Percentiles rank a stretch among this genome's conserved stretches.
Evolutionary conservation across 2,113 vertebrate genomes (phyloP).

Genomic region (Melanerpes formicivorus): DNA sequence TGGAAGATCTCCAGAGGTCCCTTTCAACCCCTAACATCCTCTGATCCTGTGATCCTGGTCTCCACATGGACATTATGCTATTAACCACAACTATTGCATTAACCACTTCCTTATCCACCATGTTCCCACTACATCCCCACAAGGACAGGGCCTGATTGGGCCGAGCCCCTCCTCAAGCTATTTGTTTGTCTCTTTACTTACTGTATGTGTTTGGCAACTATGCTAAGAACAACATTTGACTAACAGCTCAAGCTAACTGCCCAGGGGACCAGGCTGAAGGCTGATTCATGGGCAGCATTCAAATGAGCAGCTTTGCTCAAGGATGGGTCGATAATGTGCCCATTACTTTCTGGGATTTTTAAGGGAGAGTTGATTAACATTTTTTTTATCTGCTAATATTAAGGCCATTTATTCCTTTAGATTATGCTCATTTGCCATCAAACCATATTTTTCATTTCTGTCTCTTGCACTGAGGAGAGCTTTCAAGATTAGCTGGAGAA

Average conservation of each 20-base stretch:
- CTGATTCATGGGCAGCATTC: not conserved
- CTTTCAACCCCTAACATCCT: too few relatives aligned
- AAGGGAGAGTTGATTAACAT: not conserved
- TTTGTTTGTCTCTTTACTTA: too few relatives aligned
- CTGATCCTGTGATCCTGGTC: too few relatives aligned
- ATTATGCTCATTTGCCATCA: constrained; percentile 6
- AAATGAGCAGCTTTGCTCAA: not conserved
- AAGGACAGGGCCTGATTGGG: too few relatives aligned
- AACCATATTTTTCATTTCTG: constrained; percentile 12
- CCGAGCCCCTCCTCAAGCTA: not conserved
- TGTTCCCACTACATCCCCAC: too few relatives aligned
- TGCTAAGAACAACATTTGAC: not conserved
- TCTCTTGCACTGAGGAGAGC: not conserved
- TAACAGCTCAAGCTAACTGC: not conserved
- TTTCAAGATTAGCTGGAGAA: constrained; percentile 19
- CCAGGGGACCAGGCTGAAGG: not conserved
- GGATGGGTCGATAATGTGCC: not conserved
- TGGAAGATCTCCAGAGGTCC: too few relatives aligned
- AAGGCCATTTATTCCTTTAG: constrained; percentile 1
- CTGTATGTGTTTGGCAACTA: not conserved
- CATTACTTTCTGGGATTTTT: not conserved
- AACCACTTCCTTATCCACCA: too few relatives aligned
- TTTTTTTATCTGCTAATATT: constrained; percentile 17
- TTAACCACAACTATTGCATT: too few relatives aligned
- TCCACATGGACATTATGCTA: too few relatives aligned